Evolutionary conservation across 2,113 vertebrate species (phyloP).

Genomic region (Scatophagus argus): DNA sequence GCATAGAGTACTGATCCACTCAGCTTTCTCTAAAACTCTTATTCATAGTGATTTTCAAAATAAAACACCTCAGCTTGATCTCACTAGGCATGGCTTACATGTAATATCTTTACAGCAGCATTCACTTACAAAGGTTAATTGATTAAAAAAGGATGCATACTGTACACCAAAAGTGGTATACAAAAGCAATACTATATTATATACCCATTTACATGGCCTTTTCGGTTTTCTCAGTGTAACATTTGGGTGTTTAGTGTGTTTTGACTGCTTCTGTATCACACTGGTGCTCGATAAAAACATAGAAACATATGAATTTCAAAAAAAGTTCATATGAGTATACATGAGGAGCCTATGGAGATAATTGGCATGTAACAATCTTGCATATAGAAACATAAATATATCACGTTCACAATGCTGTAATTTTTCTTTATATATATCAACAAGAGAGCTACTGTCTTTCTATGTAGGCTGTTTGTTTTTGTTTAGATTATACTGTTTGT

Average conservation of each 20-base stretch:
- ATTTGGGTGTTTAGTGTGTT: slow-evolving; percentile 52
- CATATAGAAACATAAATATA: slow-evolving; percentile 75
- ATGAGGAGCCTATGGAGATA: slow-evolving; percentile 52
- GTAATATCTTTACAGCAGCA: slow-evolving; percentile 75
- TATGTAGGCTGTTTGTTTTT: slow-evolving; percentile 47
- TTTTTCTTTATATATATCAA: slow-evolving; percentile 55
- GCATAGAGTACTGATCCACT: slow-evolving; percentile 65
- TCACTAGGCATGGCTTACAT: slow-evolving; percentile 79
- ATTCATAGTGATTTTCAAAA: slow-evolving; percentile 67
- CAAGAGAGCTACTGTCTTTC: slow-evolving; percentile 55
- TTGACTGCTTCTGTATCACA: slow-evolving; percentile 46
- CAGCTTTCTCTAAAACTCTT: slow-evolving; percentile 69
- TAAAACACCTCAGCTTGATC: slow-evolving; percentile 71
- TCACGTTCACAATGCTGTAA: slow-evolving; percentile 58
- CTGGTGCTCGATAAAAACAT: slow-evolving; percentile 60
- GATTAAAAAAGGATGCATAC: slow-evolving; percentile 79
- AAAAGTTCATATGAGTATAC: slow-evolving; percentile 38
- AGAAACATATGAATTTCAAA: slow-evolving; percentile 50
- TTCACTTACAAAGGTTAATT: slow-evolving; percentile 77
- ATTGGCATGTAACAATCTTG: slow-evolving; percentile 62
- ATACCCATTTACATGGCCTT: slow-evolving; percentile 64
- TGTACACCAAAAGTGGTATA: slow-evolving; percentile 72
- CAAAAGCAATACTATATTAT: slow-evolving; percentile 70
- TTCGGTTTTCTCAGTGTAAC: slow-evolving; percentile 55
- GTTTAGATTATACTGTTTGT: slow-evolving; percentile 46